A percentile compares a stretch with the other conserved stretches of the same genome.
phyloP scores from a whole-genome alignment of 2,113 vertebrate genomes.

The Symphodus melops region DNA sequence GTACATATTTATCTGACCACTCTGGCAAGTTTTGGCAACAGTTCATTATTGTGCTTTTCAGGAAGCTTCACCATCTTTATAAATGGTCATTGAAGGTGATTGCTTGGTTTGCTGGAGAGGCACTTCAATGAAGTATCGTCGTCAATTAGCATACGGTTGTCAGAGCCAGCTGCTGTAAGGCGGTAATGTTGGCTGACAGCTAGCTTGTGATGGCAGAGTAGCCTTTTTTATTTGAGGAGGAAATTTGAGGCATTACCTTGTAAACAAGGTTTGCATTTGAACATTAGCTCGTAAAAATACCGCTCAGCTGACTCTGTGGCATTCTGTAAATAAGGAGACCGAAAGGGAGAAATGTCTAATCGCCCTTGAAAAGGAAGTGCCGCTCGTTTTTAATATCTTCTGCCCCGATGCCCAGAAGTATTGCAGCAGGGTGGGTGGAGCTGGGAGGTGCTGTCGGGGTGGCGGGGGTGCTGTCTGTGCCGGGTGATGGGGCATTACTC shows the following conservation, averaged over 20 bases:
- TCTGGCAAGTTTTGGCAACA: too few species aligned
- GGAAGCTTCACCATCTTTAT: neutral
- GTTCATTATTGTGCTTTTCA: neutral
- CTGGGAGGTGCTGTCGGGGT: constrained; percentile 16
- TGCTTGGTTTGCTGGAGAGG: constrained; percentile 18
- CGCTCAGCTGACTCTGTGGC: constrained; percentile 48
- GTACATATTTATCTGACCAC: too few species aligned
- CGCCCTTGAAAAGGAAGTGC: constrained; percentile 79
- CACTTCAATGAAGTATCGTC: constrained; percentile 31
- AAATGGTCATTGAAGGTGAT: constrained; percentile 7
- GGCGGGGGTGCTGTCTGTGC: constrained; percentile 59
- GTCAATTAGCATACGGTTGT: constrained; percentile 48
- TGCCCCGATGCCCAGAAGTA: constrained; percentile 73
- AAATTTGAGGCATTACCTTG: constrained; percentile 36
- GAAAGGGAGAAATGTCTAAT: constrained; percentile 74
- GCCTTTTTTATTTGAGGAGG: constrained; percentile 29
- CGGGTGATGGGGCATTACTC: constrained; percentile 80
- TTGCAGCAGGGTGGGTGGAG: constrained; percentile 61
- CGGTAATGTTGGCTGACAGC: constrained; percentile 44
- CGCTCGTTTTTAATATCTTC: constrained; percentile 77
- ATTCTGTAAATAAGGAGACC: constrained; percentile 73
- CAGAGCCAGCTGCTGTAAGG: constrained; percentile 32
- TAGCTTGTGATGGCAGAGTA: constrained; percentile 8
- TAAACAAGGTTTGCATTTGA: constrained; percentile 46
- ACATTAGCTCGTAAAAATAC: constrained; percentile 46